These are phyloP conservation scores for Brachyistius frenatus DNA, from an alignment of 2,113 vertebrate species.

Conservation along the genomic window DNA sequence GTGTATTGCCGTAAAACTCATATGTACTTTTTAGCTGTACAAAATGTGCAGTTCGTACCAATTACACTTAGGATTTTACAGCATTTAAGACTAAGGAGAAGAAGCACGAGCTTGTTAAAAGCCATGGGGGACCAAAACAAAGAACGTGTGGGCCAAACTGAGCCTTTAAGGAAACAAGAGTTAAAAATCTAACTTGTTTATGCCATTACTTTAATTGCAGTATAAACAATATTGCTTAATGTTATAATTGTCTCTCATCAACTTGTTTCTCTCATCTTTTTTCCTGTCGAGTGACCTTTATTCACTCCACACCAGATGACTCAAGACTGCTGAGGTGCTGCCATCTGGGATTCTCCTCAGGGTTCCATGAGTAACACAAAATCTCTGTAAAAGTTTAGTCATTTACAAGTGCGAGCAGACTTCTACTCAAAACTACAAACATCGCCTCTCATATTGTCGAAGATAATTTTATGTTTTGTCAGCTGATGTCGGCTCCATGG, in stretches of 20 bases:
- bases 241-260: not conserved
- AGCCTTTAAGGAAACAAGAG: too few relatives aligned
- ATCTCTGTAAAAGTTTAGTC: constrained; percentile 30
- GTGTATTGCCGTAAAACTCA: too few relatives aligned
- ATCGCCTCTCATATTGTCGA: not conserved
- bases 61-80: too few relatives aligned
- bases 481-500: not conserved
- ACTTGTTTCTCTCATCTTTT: constrained; percentile 6
- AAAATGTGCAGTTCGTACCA: too few relatives aligned
- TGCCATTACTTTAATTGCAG: not conserved
- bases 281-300: constrained; percentile 55
- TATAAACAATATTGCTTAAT: not conserved
- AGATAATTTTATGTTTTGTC: constrained; percentile 19
- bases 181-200: too few relatives aligned
- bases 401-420: constrained; percentile 12
- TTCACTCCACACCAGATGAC: constrained; percentile 42
- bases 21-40: too few relatives aligned
- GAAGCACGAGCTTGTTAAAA: too few relatives aligned
- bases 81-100: too few relatives aligned
- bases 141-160: too few relatives aligned
- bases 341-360: constrained; percentile 69
- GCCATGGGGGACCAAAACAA: too few relatives aligned
- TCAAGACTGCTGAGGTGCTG: constrained; percentile 60
- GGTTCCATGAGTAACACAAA: constrained; percentile 53
- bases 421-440: not conserved